Evolutionary conservation across 64 coral and sea anemone genomes (phyloP).

Genomic region (Stichodactyla mertensii): DNA sequence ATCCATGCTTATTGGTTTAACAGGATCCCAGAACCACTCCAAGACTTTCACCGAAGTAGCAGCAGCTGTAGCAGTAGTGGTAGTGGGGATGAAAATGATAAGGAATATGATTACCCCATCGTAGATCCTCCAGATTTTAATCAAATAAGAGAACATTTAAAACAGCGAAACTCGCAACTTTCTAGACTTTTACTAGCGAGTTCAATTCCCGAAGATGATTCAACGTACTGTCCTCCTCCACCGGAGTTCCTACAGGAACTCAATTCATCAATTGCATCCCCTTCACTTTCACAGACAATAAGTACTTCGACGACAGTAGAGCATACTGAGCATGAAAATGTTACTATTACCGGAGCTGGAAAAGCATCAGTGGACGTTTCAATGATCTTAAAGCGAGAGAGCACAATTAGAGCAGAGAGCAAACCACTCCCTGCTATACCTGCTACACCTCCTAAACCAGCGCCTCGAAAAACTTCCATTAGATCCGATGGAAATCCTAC

Average conservation of each 20-base stretch:
- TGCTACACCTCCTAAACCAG: not conserved
- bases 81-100: not conserved
- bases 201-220: not conserved
- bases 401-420: not conserved
- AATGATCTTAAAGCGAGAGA: not conserved
- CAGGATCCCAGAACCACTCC: not conserved
- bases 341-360: not conserved
- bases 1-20: not conserved
- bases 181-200: not conserved
- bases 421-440: not conserved
- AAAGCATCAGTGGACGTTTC: constrained; percentile 27
- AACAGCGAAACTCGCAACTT: not conserved
- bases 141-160: not conserved
- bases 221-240: constrained; percentile 16
- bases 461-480: not conserved
- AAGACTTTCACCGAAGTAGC: not conserved
- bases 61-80: not conserved
- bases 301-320: not conserved
- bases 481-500: not conserved
- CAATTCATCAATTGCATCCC: not conserved
- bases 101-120: constrained; percentile 13
- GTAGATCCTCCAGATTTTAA: constrained; percentile 1
- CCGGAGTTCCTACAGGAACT: not conserved
- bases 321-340: not conserved
- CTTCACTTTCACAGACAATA: not conserved